phyloP scores from a whole-genome alignment of 2,113 vertebrate genomes.

The Esox niger region DNA sequence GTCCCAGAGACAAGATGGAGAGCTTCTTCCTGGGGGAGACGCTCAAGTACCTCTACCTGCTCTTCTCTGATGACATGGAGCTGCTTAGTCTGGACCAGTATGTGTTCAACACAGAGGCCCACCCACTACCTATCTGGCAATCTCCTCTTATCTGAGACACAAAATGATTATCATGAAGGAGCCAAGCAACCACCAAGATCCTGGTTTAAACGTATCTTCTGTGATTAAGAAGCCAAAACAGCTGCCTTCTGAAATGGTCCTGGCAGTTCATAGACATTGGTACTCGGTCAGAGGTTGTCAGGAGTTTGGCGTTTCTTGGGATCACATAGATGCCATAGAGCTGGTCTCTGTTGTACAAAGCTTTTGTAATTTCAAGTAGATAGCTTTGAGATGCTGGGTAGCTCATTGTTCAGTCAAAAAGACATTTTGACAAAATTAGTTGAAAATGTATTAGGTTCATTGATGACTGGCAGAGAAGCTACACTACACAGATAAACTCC shows the following conservation, averaged over 20 bases:
- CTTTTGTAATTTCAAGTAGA: background rate
- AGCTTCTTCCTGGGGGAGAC: slow-evolving; percentile 98
- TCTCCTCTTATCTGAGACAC: slow-evolving; percentile 34
- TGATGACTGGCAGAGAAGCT: too few species aligned
- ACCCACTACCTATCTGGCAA: slow-evolving; percentile 89
- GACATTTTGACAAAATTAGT: too few species aligned
- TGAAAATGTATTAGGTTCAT: too few species aligned
- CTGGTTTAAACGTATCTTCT: background rate
- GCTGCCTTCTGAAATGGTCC: background rate
- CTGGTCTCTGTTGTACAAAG: slow-evolving; percentile 55
- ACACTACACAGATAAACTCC: too few species aligned
- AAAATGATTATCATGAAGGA: background rate
- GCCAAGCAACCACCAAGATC: background rate
- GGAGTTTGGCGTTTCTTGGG: background rate
- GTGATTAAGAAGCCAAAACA: too few species aligned
- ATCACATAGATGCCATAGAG: slow-evolving; percentile 47
- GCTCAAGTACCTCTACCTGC: slow-evolving; percentile 91
- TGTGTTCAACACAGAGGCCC: slow-evolving; percentile 95
- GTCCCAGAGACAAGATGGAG: slow-evolving; percentile 97
- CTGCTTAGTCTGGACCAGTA: slow-evolving; percentile 86
- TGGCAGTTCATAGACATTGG: too few species aligned
- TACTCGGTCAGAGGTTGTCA: background rate
- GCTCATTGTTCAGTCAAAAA: background rate
- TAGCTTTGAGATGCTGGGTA: background rate
- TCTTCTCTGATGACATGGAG: slow-evolving; percentile 85